phyloP scores from a whole-genome alignment of 1,140 invertebrate genomes.

The Bombus fervidus region DNA sequence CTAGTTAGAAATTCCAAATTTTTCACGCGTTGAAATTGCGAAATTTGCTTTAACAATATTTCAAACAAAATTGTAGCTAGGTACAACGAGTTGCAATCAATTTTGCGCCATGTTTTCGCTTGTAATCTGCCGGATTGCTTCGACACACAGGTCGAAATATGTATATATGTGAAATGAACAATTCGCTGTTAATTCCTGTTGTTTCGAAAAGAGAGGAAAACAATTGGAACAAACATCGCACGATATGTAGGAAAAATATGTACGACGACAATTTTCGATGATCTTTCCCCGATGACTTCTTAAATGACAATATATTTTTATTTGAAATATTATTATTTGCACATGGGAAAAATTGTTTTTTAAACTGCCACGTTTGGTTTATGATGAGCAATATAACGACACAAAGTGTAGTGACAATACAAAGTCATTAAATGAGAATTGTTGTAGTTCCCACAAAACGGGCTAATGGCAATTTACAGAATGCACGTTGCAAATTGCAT shows the following conservation, averaged over 20 bases:
- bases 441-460: not conserved
- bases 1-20: not conserved
- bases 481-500: not conserved
- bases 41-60: not conserved
- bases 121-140: not conserved
- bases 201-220: not conserved
- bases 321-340: not conserved
- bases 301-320: not conserved
- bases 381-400: too few relatives aligned
- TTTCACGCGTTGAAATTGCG: not conserved
- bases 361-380: too few relatives aligned
- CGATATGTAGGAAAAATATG: not conserved
- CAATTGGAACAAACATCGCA: not conserved
- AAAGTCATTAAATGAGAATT: not conserved
- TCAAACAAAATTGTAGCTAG: too few relatives aligned
- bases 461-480: not conserved
- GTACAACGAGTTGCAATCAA: not conserved
- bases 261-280: not conserved
- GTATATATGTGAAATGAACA: not conserved
- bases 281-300: too few relatives aligned
- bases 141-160: not conserved
- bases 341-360: too few relatives aligned
- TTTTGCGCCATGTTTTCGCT: not conserved
- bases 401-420: not conserved
- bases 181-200: slow-evolving; percentile 8